Evolutionary conservation across 1,140 invertebrate genomes (phyloP), one percentile per base, ranked within the genome.

Genomic region (Lineus longissimus): DNA sequence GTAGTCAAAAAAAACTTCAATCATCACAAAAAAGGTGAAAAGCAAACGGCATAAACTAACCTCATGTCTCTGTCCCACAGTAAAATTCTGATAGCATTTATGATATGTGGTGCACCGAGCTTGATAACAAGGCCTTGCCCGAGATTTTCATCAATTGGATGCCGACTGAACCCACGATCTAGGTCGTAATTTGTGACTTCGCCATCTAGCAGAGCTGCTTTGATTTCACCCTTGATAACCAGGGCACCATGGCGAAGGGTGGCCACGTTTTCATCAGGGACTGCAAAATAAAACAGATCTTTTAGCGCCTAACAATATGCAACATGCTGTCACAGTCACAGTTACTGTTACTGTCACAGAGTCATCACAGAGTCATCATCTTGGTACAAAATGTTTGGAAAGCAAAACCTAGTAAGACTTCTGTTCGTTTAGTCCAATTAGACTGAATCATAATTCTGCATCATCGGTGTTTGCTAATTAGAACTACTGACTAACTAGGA

Each of bases 21-120:
- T 45, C 2, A 19, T 23, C 7, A n/a, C 43, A 9, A 31, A 58
- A 59, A 25, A 7, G 22, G 29, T 9, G 25, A 30, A 19, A 33
- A 7, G 13, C 29, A 7, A 61, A 31, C 33, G 61, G 15, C 62
- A 41, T 4, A 22, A 6, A 59, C 64, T 55, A 75, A 89, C 89
- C 94, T 88, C 74, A 88, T 86, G 82, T 98, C 95, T 71, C 89
- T 85, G 83, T 98, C 95, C 95, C 95, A 98, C 0, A 98, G 84
- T 55, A 97, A 84, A 86, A 98, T 88, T 70, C 89, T 88, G 54
- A 98, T 87, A 74, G 95, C 90, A 85, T 98, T 98, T 66, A 98
- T 88, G 74, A 98, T 97, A 76, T 88, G 92, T 61, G 91, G 90
- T 47, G 87, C 88, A 58, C 90, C 90, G 17, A 98, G 85, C 76